Evolutionary conservation across 2,888 invertebrate species (phyloP).

Genomic region (Penaeus monodon): DNA sequence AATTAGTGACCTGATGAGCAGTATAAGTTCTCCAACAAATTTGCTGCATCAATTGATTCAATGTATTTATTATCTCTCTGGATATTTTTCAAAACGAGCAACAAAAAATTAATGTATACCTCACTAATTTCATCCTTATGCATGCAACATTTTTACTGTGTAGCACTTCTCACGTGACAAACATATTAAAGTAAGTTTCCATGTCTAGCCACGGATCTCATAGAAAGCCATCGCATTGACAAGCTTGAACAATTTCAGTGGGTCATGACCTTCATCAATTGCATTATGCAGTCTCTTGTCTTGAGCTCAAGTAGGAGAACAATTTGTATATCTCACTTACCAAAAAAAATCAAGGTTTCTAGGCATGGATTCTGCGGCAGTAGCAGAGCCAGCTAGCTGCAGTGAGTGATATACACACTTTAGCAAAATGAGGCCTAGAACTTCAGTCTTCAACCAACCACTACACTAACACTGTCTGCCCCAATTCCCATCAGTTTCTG

Average conservation of each 20-base stretch:
- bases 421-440: not conserved
- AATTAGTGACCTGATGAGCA: constrained; percentile 27
- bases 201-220: constrained; percentile 17
- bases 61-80: constrained; percentile 39
- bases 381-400: not conserved
- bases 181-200: constrained; percentile 29
- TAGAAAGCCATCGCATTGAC: constrained; percentile 38
- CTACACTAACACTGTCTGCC: constrained; percentile 20
- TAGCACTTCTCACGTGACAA: constrained; percentile 34
- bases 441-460: not conserved
- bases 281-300: constrained; percentile 23
- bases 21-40: constrained; percentile 30
- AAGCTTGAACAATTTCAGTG: constrained; percentile 21
- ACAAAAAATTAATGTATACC: constrained; percentile 2
- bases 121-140: constrained; percentile 26
- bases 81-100: constrained; percentile 25
- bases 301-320: constrained; percentile 17
- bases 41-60: constrained; percentile 33
- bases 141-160: constrained; percentile 30
- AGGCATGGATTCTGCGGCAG: not conserved
- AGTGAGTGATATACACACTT: constrained; percentile 7
- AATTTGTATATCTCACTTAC: not conserved
- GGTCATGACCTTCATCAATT: constrained; percentile 29
- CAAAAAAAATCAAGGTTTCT: constrained; percentile 2
- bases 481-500: constrained; percentile 1